Conservation (phyloP, 2,113 vertebrate genomes). For the Naja naja region DNA sequence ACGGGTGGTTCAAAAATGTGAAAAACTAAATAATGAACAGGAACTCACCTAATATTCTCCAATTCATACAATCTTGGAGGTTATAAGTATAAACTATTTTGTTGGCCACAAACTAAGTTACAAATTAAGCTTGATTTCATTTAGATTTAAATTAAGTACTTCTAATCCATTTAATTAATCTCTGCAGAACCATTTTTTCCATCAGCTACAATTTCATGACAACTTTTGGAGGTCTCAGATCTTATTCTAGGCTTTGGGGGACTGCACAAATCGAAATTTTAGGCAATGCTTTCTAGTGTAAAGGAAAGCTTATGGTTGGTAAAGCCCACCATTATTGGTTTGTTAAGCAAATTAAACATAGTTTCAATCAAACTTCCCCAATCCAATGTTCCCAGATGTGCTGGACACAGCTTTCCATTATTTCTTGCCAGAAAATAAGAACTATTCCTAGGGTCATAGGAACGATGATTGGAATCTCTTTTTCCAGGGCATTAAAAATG, state of each 20-base stretch:
- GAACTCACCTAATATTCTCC: neutral
- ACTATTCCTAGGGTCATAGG: neutral
- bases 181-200: neutral
- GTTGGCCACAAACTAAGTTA: neutral
- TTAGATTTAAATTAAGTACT: neutral
- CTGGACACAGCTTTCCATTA: neutral
- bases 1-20: neutral
- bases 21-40: neutral
- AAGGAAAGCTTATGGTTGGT: neutral
- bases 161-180: neutral
- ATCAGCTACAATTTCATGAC: neutral
- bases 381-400: neutral
- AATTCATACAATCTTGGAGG: neutral
- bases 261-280: neutral
- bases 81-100: neutral
- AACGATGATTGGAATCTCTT: neutral
- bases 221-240: neutral
- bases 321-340: neutral
- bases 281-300: neutral
- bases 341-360: neutral
- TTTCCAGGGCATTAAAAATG: neutral
- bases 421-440: neutral
- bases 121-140: neutral
- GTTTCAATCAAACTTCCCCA: neutral
- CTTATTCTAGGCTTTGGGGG: neutral